phyloP scores from a whole-genome alignment of 2,797 vertebrate species.

The Acrossocheilus fasciatus region DNA sequence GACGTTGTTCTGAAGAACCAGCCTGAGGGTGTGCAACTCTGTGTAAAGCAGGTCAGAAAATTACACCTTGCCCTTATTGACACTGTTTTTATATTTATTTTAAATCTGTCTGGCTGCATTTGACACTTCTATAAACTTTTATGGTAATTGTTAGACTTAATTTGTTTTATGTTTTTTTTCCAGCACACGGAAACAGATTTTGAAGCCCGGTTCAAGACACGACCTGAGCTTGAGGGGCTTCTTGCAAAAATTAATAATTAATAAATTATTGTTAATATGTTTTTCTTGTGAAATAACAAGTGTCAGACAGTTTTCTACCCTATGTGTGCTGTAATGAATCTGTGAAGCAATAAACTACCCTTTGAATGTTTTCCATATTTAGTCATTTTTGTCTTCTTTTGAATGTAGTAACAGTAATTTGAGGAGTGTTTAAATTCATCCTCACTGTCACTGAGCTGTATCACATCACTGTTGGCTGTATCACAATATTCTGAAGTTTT shows the following conservation, averaged over 20 bases:
- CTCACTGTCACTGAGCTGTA: neutral
- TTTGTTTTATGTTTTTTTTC: conserved; percentile 20
- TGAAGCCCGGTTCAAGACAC: conserved; percentile 84
- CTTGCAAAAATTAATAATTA: conserved; percentile 76
- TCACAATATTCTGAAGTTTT: neutral
- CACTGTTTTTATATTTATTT: neutral
- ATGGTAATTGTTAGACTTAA: neutral
- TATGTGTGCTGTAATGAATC: neutral
- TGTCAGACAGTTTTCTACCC: neutral
- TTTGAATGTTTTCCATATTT: neutral
- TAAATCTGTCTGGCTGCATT: neutral
- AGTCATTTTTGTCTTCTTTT: neutral
- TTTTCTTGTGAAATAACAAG: neutral
- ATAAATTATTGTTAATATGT: neutral
- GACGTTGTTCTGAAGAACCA: conserved; percentile 87
- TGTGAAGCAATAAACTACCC: neutral
- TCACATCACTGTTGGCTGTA: neutral
- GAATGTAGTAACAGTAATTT: neutral
- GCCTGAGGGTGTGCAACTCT: conserved; percentile 89
- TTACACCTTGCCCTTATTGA: neutral
- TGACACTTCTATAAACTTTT: neutral
- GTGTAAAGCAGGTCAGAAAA: conserved; percentile 82
- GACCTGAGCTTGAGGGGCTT: conserved; percentile 88
- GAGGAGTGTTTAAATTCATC: neutral
- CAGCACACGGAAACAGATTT: conserved; percentile 89